phyloP scores from a whole-genome alignment of 2,797 vertebrate genomes.

The Melanotaenia boesemani region DNA sequence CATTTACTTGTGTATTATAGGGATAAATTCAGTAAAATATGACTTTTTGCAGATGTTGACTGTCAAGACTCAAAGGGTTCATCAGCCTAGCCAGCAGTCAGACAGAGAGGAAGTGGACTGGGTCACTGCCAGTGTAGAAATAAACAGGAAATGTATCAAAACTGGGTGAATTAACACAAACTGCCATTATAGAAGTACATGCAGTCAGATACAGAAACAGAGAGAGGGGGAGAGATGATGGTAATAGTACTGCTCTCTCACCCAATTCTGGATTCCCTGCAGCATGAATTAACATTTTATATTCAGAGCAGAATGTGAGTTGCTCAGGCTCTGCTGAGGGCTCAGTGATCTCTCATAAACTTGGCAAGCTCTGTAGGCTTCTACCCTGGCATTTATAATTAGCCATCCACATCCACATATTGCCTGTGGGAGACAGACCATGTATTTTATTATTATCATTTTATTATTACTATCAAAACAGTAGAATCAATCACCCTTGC shows the following conservation, averaged over 20 bases:
- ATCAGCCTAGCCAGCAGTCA: constrained; percentile 50
- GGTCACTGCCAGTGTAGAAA: constrained; percentile 42
- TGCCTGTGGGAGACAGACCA: constrained; percentile 55
- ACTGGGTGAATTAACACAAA: constrained; percentile 47
- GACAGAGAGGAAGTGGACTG: constrained; percentile 21
- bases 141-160: constrained; percentile 58
- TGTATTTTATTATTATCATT: constrained; percentile 48
- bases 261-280: constrained; percentile 75
- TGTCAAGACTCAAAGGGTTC: constrained; percentile 48
- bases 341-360: constrained; percentile 77
- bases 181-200: constrained; percentile 42
- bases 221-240: constrained; percentile 45
- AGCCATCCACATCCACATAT: constrained; percentile 59
- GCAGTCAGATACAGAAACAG: constrained; percentile 49
- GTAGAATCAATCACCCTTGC: constrained; percentile 35
- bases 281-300: constrained; percentile 85
- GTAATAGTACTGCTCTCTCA: constrained; percentile 67
- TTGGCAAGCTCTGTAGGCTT: constrained; percentile 72
- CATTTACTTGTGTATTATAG: constrained; percentile 49
- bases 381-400: constrained; percentile 75
- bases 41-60: constrained; percentile 51
- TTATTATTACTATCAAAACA: constrained; percentile 41
- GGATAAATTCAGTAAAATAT: constrained; percentile 67
- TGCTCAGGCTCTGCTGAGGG: constrained; percentile 73
- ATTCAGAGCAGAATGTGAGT: constrained; percentile 78